phyloP scores from a whole-genome alignment of 2,888 invertebrate genomes.

The Polydesmus complanatus region DNA sequence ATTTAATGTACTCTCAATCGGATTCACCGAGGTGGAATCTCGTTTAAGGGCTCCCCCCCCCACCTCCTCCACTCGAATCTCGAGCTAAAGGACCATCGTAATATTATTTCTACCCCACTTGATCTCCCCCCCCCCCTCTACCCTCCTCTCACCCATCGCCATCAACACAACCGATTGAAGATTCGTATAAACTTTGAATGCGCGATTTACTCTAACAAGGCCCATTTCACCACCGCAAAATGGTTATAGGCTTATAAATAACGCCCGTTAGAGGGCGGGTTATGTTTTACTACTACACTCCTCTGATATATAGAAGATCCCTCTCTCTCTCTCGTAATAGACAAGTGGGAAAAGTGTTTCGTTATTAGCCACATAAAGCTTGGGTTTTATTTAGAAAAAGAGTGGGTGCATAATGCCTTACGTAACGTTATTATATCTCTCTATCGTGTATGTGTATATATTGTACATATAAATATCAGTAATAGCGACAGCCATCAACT shows the following conservation, averaged over 20 bases:
- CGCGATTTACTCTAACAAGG: background rate
- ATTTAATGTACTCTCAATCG: too few relatives aligned
- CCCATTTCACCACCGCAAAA: background rate
- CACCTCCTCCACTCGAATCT: too few relatives aligned
- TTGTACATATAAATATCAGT: background rate
- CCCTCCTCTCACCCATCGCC: too few relatives aligned
- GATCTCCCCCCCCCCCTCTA: background rate
- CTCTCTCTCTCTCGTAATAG: background rate
- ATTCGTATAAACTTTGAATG: background rate
- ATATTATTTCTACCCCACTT: background rate
- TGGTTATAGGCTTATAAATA: background rate
- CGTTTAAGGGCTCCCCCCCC: too few relatives aligned
- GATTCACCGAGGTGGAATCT: too few relatives aligned
- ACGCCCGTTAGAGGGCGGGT: background rate
- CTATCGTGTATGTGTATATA: too few relatives aligned
- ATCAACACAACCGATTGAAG: too few relatives aligned
- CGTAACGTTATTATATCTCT: background rate
- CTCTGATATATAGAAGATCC: background rate
- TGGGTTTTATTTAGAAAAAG: background rate
- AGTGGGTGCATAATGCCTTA: background rate
- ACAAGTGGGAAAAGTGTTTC: background rate
- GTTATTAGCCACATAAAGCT: background rate
- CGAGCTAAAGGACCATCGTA: background rate
- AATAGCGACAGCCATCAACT: background rate
- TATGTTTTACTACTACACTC: background rate